These are phyloP conservation scores for Sesamia nonagrioides DNA, from an alignment of 1,140 invertebrate genomes.

Conservation along the genomic window DNA sequence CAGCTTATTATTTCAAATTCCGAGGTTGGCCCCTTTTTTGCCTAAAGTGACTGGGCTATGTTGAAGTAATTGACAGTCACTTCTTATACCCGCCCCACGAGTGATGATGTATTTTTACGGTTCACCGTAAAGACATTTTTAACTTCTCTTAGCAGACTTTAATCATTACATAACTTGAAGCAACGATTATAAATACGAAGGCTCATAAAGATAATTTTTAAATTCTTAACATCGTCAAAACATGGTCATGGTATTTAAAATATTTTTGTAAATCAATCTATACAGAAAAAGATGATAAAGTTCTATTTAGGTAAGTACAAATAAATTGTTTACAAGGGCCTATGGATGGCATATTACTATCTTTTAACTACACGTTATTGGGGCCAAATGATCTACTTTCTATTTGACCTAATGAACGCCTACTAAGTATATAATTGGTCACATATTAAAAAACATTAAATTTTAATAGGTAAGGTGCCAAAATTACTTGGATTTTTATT, in stretches of 20 bases:
- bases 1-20: too few species aligned
- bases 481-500: constrained; percentile 35
- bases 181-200: neutral
- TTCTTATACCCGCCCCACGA: too few species aligned
- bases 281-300: constrained; percentile 30
- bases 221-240: neutral
- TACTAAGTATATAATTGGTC: constrained; percentile 4
- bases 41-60: too few species aligned
- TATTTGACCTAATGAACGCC: constrained; percentile 43
- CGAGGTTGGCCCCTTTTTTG: too few species aligned
- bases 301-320: constrained; percentile 52
- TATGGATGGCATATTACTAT: constrained; percentile 46
- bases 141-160: too few species aligned
- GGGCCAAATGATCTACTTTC: constrained; percentile 52
- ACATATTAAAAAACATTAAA: constrained; percentile 22
- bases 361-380: constrained; percentile 48
- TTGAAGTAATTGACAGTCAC: too few species aligned
- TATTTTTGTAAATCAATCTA: constrained; percentile 59
- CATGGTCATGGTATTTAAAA: constrained; percentile 32
- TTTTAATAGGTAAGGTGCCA: constrained; percentile 50
- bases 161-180: too few species aligned
- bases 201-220: neutral
- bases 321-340: constrained; percentile 46
- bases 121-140: too few species aligned
- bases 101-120: too few species aligned